Conservation (phyloP, 1,140 invertebrate species). For the Cardiocondyla obscurior region DNA sequence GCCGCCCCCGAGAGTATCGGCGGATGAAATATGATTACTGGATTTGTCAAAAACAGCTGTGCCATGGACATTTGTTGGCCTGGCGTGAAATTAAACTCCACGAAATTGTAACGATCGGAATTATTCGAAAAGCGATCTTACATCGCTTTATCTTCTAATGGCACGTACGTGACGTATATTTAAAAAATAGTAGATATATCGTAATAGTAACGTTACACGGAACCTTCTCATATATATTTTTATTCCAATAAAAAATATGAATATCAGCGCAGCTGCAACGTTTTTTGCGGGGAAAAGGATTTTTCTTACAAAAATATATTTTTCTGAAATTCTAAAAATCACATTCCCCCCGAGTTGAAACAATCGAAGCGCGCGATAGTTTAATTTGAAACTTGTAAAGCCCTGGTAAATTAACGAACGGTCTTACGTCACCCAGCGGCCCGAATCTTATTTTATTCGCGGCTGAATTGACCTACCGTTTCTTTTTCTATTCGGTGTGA, state of each 20-base stretch:
- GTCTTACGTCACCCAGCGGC: neutral
- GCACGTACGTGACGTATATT: neutral
- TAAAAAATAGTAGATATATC: slow-evolving; percentile 7
- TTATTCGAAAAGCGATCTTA: slow-evolving; percentile 33
- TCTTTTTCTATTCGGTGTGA: neutral
- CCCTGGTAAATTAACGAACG: neutral
- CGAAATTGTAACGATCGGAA: slow-evolving; percentile 60
- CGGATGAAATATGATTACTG: slow-evolving; percentile 69
- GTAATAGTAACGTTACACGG: neutral
- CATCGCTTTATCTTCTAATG: slow-evolving; percentile 20
- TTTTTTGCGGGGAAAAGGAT: neutral
- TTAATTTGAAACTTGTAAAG: neutral
- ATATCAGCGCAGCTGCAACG: neutral
- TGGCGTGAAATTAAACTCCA: slow-evolving; percentile 66
- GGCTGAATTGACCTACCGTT: neutral
- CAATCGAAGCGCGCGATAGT: neutral
- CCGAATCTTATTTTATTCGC: neutral
- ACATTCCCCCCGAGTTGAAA: neutral
- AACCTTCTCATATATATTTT: neutral
- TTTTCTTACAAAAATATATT: neutral
- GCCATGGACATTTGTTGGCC: slow-evolving; percentile 64
- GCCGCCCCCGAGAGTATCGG: slow-evolving; percentile 53
- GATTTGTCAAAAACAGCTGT: slow-evolving; percentile 73
- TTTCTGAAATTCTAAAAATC: neutral
- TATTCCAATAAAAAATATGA: neutral